Evolutionary conservation across 2,113 vertebrate genomes (phyloP).

Genomic region (Suricata suricatta): DNA sequence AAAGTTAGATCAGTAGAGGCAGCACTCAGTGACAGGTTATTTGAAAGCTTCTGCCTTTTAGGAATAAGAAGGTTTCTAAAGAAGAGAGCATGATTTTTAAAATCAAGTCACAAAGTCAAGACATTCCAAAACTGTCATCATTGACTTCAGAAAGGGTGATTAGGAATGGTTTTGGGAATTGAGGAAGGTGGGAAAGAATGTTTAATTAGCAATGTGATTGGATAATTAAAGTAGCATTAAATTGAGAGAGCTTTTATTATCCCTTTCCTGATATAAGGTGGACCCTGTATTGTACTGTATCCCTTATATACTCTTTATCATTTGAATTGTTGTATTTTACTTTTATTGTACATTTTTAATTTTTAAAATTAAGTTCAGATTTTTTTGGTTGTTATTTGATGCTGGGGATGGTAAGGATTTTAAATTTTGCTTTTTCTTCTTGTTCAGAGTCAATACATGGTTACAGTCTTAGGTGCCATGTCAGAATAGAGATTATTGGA

Average conservation of each 20-base stretch:
- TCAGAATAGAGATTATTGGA: conserved; percentile 5
- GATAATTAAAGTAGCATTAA: neutral
- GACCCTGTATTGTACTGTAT: neutral
- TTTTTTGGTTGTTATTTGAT: neutral
- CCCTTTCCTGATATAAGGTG: neutral
- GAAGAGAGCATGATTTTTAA: neutral
- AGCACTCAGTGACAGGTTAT: neutral
- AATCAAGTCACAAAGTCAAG: neutral
- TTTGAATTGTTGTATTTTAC: neutral
- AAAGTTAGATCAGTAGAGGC: neutral
- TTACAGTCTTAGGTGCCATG: neutral
- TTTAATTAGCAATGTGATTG: neutral
- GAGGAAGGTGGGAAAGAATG: neutral
- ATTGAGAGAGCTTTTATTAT: neutral
- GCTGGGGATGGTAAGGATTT: neutral
- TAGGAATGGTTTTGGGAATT: neutral
- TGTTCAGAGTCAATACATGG: neutral
- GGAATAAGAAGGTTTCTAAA: neutral
- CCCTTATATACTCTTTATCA: neutral
- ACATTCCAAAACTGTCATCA: neutral
- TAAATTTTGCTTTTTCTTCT: conserved; percentile 17
- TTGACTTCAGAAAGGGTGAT: neutral
- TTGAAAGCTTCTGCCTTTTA: neutral
- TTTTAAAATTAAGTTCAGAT: neutral
- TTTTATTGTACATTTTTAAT: neutral